Base-by-base conservation (phyloP, 1,140 invertebrate genomes). In the Drosophila simulans region DNA sequence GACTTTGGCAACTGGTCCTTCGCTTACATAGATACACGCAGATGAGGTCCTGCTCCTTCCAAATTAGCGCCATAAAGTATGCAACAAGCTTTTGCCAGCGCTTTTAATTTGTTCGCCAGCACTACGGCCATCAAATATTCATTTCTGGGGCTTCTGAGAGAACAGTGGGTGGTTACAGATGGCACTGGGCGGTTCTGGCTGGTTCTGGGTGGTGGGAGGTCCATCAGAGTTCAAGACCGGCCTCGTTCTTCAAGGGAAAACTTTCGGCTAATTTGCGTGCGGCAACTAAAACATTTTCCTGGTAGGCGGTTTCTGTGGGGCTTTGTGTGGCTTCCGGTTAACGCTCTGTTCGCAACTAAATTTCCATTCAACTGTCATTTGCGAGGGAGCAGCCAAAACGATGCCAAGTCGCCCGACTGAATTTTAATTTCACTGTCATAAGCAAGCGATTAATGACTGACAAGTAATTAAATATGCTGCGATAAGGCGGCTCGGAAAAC, bases 61-160 rank as follows among this genome's bases (percentile, higher is more conserved):
- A 88, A 88, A 88, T 88, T 88, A 89, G 84, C 80, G 76, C 63
- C 84, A 88, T 88, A 89, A 88, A 88, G 84, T 88, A 88, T 88
- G 83, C 84, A 89, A 88, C 80, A 89, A 79, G 84, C 84, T 84
- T 78, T 72, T 73, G 70, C 59, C 57, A 69, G 58, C 71, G 63
- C 72, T 89, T 89, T 89, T 88, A 88, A 82, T 79, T 76, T 80
- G 80, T 84, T 83, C 77, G 62, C 80, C 62, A 51, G 76, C 71
- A 59, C 58, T 39, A 31, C n/a, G 48, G 52, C 76, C 59, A 88
- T 89, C 84, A 88, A 83, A 88, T 89, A 88, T 83, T 88, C 80
- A 89, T 88, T 89, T 89, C 40, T 40, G 12, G 43, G 58, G 75
- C 64, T 60, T 48, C 5, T 22, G 8, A 5, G 12, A 27, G 46